Percentiles rank a stretch among this genome's conserved stretches.
Evolutionary conservation across 2,888 invertebrate species (phyloP).

Genomic region (Pterostichus niger): DNA sequence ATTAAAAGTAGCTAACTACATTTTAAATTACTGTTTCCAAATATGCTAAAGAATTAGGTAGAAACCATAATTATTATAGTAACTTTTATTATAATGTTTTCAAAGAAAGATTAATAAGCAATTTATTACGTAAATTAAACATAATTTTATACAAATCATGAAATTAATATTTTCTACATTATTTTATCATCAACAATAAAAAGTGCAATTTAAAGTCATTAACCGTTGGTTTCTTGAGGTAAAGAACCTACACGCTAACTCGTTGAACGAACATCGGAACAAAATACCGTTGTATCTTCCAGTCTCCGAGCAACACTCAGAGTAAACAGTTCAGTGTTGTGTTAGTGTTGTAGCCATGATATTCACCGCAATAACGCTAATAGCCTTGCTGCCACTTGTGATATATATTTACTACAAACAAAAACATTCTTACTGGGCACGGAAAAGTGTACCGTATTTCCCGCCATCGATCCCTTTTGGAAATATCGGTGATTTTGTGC

Average conservation of each 20-base stretch:
- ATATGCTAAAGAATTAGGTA: too few relatives aligned
- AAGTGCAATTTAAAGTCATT: neutral
- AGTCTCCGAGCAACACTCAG: constrained; percentile 9
- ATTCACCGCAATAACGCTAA: constrained; percentile 24
- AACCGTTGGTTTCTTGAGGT: constrained; percentile 10
- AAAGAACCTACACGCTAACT: constrained; percentile 12
- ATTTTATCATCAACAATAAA: neutral
- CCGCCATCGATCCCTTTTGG: constrained; percentile 82
- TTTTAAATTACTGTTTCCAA: too few relatives aligned
- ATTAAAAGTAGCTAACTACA: too few relatives aligned
- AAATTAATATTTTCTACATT: neutral
- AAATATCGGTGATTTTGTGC: constrained; percentile 80
- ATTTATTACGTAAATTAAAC: too few relatives aligned
- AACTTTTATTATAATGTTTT: too few relatives aligned
- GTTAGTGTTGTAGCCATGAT: constrained; percentile 18
- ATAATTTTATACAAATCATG: neutral
- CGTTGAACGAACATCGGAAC: neutral
- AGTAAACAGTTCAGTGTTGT: constrained; percentile 6
- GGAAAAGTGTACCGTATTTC: constrained; percentile 78
- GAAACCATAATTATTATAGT: too few relatives aligned
- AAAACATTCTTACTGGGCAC: constrained; percentile 81
- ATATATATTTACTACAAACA: constrained; percentile 75
- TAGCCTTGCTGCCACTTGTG: constrained; percentile 45
- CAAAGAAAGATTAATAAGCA: too few relatives aligned
- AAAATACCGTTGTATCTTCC: constrained; percentile 32